Conservation (phyloP, 2,888 invertebrate species). For the Volucella bombylans region DNA sequence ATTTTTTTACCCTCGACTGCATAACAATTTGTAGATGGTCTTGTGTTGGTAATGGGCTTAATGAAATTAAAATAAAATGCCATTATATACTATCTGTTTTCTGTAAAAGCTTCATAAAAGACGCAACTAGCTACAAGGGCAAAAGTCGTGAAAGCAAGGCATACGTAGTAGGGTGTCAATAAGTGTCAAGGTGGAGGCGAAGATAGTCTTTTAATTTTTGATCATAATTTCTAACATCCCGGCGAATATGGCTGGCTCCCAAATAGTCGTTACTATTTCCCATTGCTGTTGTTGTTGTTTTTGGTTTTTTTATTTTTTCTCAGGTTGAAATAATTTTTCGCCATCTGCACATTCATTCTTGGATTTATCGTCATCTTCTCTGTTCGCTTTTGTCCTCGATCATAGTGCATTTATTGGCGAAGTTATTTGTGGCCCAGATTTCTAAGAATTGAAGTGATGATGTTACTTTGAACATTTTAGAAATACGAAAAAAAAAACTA, state of each 20-base stretch:
- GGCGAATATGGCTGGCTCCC: background rate
- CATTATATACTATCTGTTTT: background rate
- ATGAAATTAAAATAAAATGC: conserved; percentile 12
- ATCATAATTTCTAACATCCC: no score
- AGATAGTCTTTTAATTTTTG: no score
- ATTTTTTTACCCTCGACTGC: conserved; percentile 11
- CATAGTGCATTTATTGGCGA: conserved; percentile 34
- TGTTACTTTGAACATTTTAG: conserved; percentile 29
- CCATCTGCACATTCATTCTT: conserved; percentile 6
- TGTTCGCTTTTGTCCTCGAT: conserved; percentile 7
- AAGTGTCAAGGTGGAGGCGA: no score
- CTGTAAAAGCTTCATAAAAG: background rate
- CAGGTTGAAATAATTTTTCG: conserved; percentile 1
- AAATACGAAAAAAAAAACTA: conserved; percentile 13
- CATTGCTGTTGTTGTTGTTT: no score
- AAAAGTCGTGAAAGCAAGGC: no score
- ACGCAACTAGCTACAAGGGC: no score
- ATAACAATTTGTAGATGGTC: conserved; percentile 4
- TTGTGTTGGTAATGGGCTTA: conserved; percentile 2
- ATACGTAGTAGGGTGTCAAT: no score
- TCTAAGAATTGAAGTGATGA: conserved; percentile 81
- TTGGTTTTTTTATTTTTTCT: conserved; percentile 10
- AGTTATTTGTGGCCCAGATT: conserved; percentile 72
- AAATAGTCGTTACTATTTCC: no score
- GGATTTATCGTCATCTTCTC: background rate